Percentiles rank a stretch among this genome's conserved stretches.
Conservation (phyloP, 1,140 invertebrate species). For the Ectropis grisescens region DNA sequence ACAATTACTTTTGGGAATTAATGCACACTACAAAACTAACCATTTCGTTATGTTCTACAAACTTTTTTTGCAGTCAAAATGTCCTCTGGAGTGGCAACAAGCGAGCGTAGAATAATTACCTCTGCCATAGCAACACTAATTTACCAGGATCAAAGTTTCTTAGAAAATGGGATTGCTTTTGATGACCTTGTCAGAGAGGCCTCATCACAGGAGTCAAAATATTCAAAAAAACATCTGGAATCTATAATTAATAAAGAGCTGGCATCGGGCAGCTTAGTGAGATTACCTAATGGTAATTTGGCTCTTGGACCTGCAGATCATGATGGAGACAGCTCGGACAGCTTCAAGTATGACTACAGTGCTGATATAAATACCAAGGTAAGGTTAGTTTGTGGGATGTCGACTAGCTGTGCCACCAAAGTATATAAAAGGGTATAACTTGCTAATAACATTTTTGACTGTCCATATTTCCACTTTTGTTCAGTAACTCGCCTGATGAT, state of each 20-base stretch:
- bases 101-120: slow-evolving; percentile 70
- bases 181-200: slow-evolving; percentile 75
- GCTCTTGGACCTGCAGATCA: slow-evolving; percentile 72
- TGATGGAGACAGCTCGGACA: slow-evolving; percentile 60
- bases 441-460: no score
- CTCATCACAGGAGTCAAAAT: slow-evolving; percentile 74
- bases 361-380: slow-evolving; percentile 59
- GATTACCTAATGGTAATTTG: slow-evolving; percentile 77
- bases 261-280: slow-evolving; percentile 75
- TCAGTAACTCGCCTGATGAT: no score
- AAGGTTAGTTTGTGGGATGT: no score
- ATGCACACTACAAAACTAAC: no score
- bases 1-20: no score
- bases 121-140: slow-evolving; percentile 78
- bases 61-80: slow-evolving; percentile 43
- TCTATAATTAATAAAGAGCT: slow-evolving; percentile 77
- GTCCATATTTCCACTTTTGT: no score
- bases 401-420: no score
- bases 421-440: no score
- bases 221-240: slow-evolving; percentile 75
- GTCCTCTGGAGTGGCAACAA: slow-evolving; percentile 37
- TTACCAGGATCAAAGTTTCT: slow-evolving; percentile 78
- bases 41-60: no score
- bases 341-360: slow-evolving; percentile 57
- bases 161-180: slow-evolving; percentile 78